Evolutionary conservation across 2,797 vertebrate genomes (phyloP), one percentile per base, ranked within the genome.

Genomic region (Molossus alvarezi): DNA sequence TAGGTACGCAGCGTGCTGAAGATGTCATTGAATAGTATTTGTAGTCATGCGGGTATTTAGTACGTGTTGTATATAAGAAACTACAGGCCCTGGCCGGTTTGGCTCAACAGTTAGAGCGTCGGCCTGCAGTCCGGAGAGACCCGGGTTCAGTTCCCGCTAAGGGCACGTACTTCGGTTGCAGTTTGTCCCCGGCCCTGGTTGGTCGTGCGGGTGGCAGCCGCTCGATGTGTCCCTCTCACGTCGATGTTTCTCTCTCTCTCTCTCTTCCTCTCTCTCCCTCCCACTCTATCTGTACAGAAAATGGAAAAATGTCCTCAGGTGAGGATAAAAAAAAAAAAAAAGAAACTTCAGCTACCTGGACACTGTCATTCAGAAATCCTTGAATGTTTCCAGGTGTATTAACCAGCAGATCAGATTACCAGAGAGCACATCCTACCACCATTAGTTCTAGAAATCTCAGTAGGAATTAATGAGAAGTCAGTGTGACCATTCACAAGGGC

Each of bases 281-380:
- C 33, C 33, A 33, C 33, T 33, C 33, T 33, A 33, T 33, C 33
- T 33, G 33, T 33, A 33, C 33, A 33, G 33, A 33, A 33, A 33
- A 33, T 33, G 33, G 3, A 33, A 33, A 33, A 33, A 33, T 33
- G 33, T 33, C 33, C 33, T 33, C 33, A 33, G 33, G 33, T 33
- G 33, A 33, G 33, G 33, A 33, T 33, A 33, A 33, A 33, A 33
- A 33, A 33, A 33, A 33, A 33, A 33, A 33, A 33, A 33, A 69
- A 80, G 41, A 82, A 92, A 90, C 64, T 95, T 96, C 23, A 91
- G 62, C 29, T 80, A 21, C 67, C 18, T 37, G 21, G 65, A 88
- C 48, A 57, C 9, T 64, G 25, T 65, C 21, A 71, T 80, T 85
- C 55, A 82, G 62, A 94, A 97, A 91, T 33, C 79, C 33, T 93